A percentile compares a stretch with the other conserved stretches of the same genome.
phyloP scores from a whole-genome alignment of 2,888 invertebrate genomes.

The Orchesellides sinensis region DNA sequence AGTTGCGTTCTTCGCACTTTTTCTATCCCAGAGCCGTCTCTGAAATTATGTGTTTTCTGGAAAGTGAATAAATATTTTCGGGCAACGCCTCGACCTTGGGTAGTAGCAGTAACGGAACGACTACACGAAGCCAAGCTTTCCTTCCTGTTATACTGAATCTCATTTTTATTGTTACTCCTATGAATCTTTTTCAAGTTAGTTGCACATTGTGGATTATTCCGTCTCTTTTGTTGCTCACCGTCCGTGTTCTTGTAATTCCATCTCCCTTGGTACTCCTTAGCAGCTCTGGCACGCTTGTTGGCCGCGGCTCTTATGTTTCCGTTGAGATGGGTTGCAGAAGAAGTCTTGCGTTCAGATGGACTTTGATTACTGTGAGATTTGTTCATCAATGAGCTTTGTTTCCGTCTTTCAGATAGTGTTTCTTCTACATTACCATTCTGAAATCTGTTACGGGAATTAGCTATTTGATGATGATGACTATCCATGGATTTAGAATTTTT shows the following conservation, averaged over 20 bases:
- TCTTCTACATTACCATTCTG: background rate
- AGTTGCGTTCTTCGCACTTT: slow-evolving; percentile 41
- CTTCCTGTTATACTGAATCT: slow-evolving; percentile 26
- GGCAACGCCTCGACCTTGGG: slow-evolving; percentile 52
- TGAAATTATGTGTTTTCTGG: slow-evolving; percentile 38
- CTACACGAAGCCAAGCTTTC: slow-evolving; percentile 52
- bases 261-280: background rate
- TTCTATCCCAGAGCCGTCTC: slow-evolving; percentile 12
- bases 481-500: slow-evolving; percentile 42
- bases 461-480: slow-evolving; percentile 20
- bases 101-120: slow-evolving; percentile 10
- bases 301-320: slow-evolving; percentile 27
- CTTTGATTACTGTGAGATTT: slow-evolving; percentile 24
- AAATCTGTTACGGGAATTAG: slow-evolving; percentile 36
- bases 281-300: slow-evolving; percentile 25
- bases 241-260: background rate
- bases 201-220: too few species aligned
- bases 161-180: slow-evolving; percentile 19
- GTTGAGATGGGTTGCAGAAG: slow-evolving; percentile 5
- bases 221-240: background rate
- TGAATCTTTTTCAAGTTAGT: slow-evolving; percentile 22
- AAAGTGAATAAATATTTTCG: slow-evolving; percentile 44
- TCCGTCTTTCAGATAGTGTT: background rate
- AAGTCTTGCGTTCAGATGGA: slow-evolving; percentile 15
- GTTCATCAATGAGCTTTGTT: slow-evolving; percentile 14